Conservation (phyloP, 2,888 invertebrate species). For the Resseliella maxima region DNA sequence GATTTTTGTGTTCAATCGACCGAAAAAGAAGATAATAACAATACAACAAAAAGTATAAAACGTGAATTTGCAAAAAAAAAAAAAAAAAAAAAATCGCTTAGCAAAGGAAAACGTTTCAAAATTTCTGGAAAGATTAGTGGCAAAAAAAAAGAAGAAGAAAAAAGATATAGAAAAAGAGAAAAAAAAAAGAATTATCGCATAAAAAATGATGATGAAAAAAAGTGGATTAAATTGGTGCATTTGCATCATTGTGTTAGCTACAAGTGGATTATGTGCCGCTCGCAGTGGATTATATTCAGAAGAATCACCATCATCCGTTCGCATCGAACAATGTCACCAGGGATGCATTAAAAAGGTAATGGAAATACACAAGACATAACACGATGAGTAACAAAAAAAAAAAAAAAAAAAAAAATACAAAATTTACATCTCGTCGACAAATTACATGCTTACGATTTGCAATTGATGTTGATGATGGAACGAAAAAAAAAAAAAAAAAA, state of each 20-base stretch:
- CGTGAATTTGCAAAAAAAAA: slow-evolving; percentile 22
- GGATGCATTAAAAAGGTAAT: slow-evolving; percentile 56
- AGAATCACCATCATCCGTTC: slow-evolving; percentile 56
- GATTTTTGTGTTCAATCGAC: not conserved
- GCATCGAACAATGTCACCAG: slow-evolving; percentile 56
- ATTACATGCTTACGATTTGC: slow-evolving; percentile 47
- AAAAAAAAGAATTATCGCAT: too few relatives aligned
- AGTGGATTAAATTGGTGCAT: slow-evolving; percentile 53
- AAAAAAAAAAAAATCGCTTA: not conserved
- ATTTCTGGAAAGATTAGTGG: not conserved
- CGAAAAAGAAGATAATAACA: slow-evolving; percentile 16
- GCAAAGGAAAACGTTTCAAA: not conserved
- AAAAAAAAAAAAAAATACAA: not conserved
- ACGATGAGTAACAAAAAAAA: not conserved
- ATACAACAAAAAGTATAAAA: not conserved
- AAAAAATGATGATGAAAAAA: slow-evolving; percentile 24
- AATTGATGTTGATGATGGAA: not conserved
- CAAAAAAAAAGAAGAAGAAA: not conserved
- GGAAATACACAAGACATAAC: not conserved
- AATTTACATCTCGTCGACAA: not conserved
- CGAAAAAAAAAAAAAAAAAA: not conserved
- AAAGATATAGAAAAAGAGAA: not conserved
- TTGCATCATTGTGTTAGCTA: slow-evolving; percentile 51
- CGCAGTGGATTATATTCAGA: slow-evolving; percentile 55
- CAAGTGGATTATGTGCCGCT: slow-evolving; percentile 56